phyloP scores from a whole-genome alignment of 2,797 vertebrate species.

The Siniperca undulata region DNA sequence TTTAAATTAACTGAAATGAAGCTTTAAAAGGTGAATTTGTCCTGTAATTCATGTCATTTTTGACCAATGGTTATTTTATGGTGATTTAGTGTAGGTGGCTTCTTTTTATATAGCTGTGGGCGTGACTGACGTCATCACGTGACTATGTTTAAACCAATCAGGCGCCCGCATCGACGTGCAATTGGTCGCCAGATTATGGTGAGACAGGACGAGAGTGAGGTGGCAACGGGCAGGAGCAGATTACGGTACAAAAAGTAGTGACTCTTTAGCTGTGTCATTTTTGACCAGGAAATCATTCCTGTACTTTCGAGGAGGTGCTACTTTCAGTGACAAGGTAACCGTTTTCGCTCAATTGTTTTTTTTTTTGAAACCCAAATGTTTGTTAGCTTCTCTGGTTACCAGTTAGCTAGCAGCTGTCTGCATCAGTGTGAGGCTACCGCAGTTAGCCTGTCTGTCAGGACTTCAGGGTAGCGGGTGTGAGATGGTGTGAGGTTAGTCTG shows the following conservation, averaged over 20 bases:
- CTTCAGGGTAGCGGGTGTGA: conserved; percentile 30
- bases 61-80: background rate
- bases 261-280: conserved; percentile 25
- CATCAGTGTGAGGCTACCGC: conserved; percentile 28
- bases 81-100: background rate
- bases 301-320: conserved; percentile 22
- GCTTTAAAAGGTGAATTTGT: no score
- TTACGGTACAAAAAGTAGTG: conserved; percentile 31
- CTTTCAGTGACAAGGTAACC: conserved; percentile 64
- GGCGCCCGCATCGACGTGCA: conserved; percentile 41
- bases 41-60: background rate
- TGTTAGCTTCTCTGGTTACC: background rate
- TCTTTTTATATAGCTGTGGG: conserved; percentile 32
- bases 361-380: background rate
- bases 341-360: background rate
- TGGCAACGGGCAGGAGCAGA: conserved; percentile 42
- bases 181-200: conserved; percentile 84
- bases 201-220: conserved; percentile 70
- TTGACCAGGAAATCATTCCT: background rate
- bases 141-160: conserved; percentile 70
- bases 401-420: conserved; percentile 38
- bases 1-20: background rate
- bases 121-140: conserved; percentile 56
- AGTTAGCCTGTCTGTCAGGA: conserved; percentile 49
- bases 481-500: conserved; percentile 40